Percentiles rank a stretch among this genome's conserved stretches.
Evolutionary conservation across 2,888 invertebrate species (phyloP).

Genomic region (Rhingia rostrata): DNA sequence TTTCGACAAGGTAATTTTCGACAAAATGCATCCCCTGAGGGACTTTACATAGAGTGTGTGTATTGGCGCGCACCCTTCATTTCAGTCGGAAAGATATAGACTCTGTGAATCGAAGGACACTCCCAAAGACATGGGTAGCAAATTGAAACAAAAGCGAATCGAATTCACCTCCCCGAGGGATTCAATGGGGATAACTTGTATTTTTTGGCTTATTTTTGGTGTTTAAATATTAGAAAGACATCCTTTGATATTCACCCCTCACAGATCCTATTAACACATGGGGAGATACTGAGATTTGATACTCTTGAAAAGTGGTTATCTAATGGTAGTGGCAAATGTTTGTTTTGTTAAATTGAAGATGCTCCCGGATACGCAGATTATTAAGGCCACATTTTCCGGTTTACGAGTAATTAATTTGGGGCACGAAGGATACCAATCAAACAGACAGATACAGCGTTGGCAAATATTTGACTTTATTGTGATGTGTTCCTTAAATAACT

Average conservation of each 20-base stretch:
- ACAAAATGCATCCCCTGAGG: slow-evolving; percentile 73
- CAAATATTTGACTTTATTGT: slow-evolving; percentile 48
- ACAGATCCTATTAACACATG: background rate
- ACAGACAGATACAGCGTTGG: slow-evolving; percentile 6
- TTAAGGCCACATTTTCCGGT: slow-evolving; percentile 44
- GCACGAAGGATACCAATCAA: slow-evolving; percentile 1
- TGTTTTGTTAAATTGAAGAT: slow-evolving; percentile 66
- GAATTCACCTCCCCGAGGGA: slow-evolving; percentile 52
- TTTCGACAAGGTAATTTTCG: slow-evolving; percentile 74
- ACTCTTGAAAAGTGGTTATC: slow-evolving; percentile 15
- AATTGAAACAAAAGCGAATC: slow-evolving; percentile 72
- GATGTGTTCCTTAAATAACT: background rate
- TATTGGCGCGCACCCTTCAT: slow-evolving; percentile 60
- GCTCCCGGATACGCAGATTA: slow-evolving; percentile 15
- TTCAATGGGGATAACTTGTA: slow-evolving; percentile 9
- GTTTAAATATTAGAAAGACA: slow-evolving; percentile 38
- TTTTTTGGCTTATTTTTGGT: slow-evolving; percentile 37
- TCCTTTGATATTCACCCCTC: slow-evolving; percentile 39
- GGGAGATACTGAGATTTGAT: slow-evolving; percentile 33
- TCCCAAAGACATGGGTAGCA: slow-evolving; percentile 33
- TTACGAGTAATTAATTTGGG: slow-evolving; percentile 59
- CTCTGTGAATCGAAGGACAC: slow-evolving; percentile 13
- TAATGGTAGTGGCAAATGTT: slow-evolving; percentile 37
- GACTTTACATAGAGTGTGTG: slow-evolving; percentile 54
- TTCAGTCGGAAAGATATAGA: background rate